These are phyloP conservation scores for Thalassophryne amazonica DNA, from an alignment of 2,797 vertebrate species.

Conservation along the genomic window DNA sequence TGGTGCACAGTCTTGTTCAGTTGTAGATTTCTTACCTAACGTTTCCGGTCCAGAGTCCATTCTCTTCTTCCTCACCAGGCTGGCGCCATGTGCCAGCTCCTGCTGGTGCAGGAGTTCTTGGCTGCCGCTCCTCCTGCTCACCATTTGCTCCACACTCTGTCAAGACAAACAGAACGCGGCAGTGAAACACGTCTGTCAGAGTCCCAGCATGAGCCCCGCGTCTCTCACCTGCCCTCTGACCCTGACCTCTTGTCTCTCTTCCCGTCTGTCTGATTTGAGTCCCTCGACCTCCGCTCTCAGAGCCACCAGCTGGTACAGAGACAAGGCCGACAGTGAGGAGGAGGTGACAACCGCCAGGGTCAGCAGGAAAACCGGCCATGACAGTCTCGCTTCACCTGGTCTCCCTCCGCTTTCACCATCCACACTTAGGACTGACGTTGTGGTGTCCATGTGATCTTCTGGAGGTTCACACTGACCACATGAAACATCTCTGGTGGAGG, in stretches of 20 bases:
- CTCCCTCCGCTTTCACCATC: slow-evolving; percentile 17
- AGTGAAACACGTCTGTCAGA: not conserved
- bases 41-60: slow-evolving; percentile 16
- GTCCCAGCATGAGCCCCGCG: no score
- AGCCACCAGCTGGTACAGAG: slow-evolving; percentile 81
- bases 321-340: slow-evolving; percentile 82
- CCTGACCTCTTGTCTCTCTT: slow-evolving; percentile 44
- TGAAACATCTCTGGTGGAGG: slow-evolving; percentile 1
- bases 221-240: slow-evolving; percentile 56
- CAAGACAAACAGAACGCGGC: not conserved
- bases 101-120: slow-evolving; percentile 2
- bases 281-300: slow-evolving; percentile 86
- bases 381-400: slow-evolving; percentile 38
- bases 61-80: slow-evolving; percentile 48
- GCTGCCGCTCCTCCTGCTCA: slow-evolving; percentile 16
- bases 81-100: not conserved
- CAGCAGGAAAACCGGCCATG: slow-evolving; percentile 71
- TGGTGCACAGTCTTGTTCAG: not conserved
- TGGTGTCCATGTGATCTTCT: slow-evolving; percentile 4
- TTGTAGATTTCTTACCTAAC: slow-evolving; percentile 41
- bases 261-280: slow-evolving; percentile 78
- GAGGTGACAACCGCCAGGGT: slow-evolving; percentile 81
- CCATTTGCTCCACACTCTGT: slow-evolving; percentile 45
- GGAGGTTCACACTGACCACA: slow-evolving; percentile 38
- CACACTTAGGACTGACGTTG: slow-evolving; percentile 34